Evolutionary conservation across 2,797 vertebrate species (phyloP).

Genomic region (Ctenochaetus hawaiiensis): DNA sequence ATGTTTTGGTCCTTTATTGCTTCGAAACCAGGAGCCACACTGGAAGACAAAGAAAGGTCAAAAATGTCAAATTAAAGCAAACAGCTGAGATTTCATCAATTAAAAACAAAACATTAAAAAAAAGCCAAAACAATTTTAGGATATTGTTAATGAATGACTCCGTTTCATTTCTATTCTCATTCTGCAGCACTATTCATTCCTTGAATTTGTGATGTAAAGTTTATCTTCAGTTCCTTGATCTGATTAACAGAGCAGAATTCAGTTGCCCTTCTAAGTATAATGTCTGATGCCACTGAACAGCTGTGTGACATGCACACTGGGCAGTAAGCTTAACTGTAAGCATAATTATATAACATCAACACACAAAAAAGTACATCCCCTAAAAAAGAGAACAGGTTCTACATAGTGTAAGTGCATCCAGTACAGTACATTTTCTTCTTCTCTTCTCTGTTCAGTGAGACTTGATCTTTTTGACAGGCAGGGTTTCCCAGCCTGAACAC

Average conservation of each 20-base stretch:
- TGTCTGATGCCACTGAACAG: constrained; percentile 43
- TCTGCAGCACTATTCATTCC: neutral
- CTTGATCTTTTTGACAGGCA: constrained; percentile 24
- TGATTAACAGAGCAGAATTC: constrained; percentile 13
- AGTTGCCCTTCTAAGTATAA: neutral
- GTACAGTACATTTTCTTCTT: constrained; percentile 4
- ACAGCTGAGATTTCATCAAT: neutral
- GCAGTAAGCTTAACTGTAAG: constrained; percentile 27
- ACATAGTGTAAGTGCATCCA: constrained; percentile 45
- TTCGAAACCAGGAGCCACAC: constrained; percentile 90
- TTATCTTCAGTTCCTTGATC: neutral
- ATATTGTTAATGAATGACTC: neutral
- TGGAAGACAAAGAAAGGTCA: constrained; percentile 64
- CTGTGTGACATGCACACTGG: constrained; percentile 46
- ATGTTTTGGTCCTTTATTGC: constrained; percentile 92
- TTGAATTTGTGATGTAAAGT: neutral
- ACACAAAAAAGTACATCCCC: neutral
- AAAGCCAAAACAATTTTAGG: neutral
- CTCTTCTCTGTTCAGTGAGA: constrained; percentile 5
- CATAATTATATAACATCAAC: constrained; percentile 56
- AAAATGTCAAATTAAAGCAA: neutral
- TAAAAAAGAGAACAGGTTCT: constrained; percentile 62
- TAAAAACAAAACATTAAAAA: neutral
- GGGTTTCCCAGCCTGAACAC: neutral
- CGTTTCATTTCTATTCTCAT: too few relatives aligned